Evolutionary conservation across 2,888 invertebrate species (phyloP).

Genomic region (Oxytorus armatus): DNA sequence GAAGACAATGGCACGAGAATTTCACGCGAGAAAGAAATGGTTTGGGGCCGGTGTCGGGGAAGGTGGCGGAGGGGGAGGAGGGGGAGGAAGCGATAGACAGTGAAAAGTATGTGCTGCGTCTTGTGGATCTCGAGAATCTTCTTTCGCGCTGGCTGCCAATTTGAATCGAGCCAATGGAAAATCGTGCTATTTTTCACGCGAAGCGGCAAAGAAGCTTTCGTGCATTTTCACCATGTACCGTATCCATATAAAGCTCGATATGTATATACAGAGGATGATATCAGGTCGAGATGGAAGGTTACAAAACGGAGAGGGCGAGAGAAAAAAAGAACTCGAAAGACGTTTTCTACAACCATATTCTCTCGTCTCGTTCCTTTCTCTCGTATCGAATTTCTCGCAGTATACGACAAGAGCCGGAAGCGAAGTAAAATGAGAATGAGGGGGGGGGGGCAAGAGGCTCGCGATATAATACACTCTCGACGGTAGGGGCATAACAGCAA

Average conservation of each 20-base stretch:
- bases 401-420: constrained; percentile 41
- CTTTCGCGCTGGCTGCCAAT: constrained; percentile 53
- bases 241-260: too few species aligned
- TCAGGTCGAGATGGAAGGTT: constrained; percentile 32
- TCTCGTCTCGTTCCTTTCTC: constrained; percentile 3
- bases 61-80: background rate
- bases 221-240: constrained; percentile 16
- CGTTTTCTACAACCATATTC: constrained; percentile 22
- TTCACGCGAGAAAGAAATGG: constrained; percentile 14
- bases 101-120: constrained; percentile 26
- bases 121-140: constrained; percentile 47
- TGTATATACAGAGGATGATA: background rate
- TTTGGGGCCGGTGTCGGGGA: background rate
- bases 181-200: constrained; percentile 48
- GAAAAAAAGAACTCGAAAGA: constrained; percentile 24
- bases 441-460: constrained; percentile 2
- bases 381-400: constrained; percentile 59
- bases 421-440: constrained; percentile 39
- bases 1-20: constrained; percentile 53
- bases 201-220: constrained; percentile 37
- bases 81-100: constrained; percentile 19
- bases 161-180: constrained; percentile 64
- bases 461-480: background rate
- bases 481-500: background rate
- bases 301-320: constrained; percentile 33